Conservation (phyloP, 2,888 invertebrate species). For the Lasiommata megera region DNA sequence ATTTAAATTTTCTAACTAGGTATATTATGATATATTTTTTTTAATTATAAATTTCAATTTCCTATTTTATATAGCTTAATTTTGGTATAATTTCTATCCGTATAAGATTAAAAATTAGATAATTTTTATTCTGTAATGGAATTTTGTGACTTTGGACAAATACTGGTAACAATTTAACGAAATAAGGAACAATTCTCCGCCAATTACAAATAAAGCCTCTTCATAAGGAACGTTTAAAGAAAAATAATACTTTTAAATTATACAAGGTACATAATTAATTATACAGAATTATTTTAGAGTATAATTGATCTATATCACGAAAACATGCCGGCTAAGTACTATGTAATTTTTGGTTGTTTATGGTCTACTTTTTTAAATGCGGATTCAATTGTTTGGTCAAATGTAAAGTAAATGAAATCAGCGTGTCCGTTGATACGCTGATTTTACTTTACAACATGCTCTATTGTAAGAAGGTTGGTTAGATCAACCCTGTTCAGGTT, state of each 20-base stretch:
- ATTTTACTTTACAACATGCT: too few species aligned
- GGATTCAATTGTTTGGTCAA: too few species aligned
- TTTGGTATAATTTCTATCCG: slow-evolving; percentile 16
- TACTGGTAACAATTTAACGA: not conserved
- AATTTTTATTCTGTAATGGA: not conserved
- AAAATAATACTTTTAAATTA: not conserved
- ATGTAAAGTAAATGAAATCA: too few species aligned
- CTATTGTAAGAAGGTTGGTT: too few species aligned
- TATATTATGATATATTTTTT: not conserved
- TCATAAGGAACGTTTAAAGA: not conserved
- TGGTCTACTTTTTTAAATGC: too few species aligned
- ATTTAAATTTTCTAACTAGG: slow-evolving; percentile 5
- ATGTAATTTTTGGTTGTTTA: too few species aligned
- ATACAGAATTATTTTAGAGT: too few species aligned
- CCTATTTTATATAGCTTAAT: not conserved
- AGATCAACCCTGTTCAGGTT: too few species aligned
- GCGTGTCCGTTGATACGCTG: too few species aligned
- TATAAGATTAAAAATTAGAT: slow-evolving; percentile 5
- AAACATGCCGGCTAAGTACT: too few species aligned
- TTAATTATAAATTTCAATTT: not conserved
- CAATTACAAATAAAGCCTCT: not conserved
- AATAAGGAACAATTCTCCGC: not conserved
- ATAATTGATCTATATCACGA: too few species aligned
- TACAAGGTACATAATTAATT: too few species aligned
- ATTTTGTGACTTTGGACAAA: slow-evolving; percentile 1